Conservation (phyloP, 1,140 invertebrate species). For the Argopecten irradians region DNA sequence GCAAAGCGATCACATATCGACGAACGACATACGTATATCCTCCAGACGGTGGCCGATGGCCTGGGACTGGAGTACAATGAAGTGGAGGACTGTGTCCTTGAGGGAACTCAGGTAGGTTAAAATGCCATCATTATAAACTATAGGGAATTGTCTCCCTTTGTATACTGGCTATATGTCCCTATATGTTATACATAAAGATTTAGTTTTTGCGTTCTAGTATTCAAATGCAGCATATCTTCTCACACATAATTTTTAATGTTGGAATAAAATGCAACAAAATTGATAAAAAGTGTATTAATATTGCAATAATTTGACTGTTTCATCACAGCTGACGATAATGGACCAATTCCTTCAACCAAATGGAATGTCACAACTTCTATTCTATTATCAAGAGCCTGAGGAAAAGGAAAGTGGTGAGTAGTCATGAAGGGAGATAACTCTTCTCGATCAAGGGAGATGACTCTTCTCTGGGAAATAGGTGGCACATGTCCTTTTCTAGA, state of each 20-base stretch:
- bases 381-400: slow-evolving; percentile 84
- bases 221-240: too few species aligned
- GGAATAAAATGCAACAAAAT: too few species aligned
- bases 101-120: slow-evolving; percentile 73
- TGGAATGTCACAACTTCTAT: slow-evolving; percentile 70
- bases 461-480: too few species aligned
- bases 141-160: background rate
- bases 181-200: background rate
- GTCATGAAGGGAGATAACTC: background rate
- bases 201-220: background rate
- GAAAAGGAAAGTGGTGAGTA: slow-evolving; percentile 81
- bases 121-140: background rate
- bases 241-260: too few species aligned
- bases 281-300: background rate
- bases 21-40: slow-evolving; percentile 74
- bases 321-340: slow-evolving; percentile 74
- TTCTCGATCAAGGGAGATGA: too few species aligned
- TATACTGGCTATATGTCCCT: background rate
- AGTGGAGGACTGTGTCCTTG: slow-evolving; percentile 76
- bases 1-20: slow-evolving; percentile 74
- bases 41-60: slow-evolving; percentile 74
- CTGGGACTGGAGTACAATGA: slow-evolving; percentile 74
- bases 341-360: slow-evolving; percentile 73
- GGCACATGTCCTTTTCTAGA: too few species aligned
- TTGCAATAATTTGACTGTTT: slow-evolving; percentile 39